Evolutionary conservation across 2,113 vertebrate species (phyloP), one percentile per base, ranked within the genome.

Genomic region (Dicrurus megarhynchus): DNA sequence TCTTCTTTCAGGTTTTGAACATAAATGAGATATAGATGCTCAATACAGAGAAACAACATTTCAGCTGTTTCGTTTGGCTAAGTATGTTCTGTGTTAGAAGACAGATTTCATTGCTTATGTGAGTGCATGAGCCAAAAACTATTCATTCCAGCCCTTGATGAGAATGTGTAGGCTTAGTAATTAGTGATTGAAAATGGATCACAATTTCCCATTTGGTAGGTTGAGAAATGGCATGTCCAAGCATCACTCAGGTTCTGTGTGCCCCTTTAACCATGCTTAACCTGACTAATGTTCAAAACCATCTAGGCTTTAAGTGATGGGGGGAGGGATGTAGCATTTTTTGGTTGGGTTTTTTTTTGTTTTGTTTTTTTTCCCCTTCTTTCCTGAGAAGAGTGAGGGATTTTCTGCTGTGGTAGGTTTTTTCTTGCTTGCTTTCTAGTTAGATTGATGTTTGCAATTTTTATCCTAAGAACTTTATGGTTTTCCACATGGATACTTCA

Each of bases 161-260:
- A 64, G 39, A 71, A 39, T 19, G 10, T 44, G 44, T 83, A 23
- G 37, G 7, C 10, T n/a, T 65, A 32, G n/a, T 69, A 37, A 32
- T 47, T 47, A 41, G 22, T 69, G 14, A 44, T 11, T 68, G 67
- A 56, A 68, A 90, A 65, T 5, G 30, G 10, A 42, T 44, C 11
- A 24, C 22, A 11, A 1, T 68, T 84, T 68, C n/a, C 26, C 2
- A 2, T 64, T 64, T 55, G 47, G 14, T 13, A 28, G 16, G 21
- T 32, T 60, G 37, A 68, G 32, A 64, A 92, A 37, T n/a, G 7
- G 13, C 42, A 15, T 10, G 41, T 52, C 41, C 22, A 32, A 14
- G 5, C 11, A 23, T 78, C 5, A 5, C 5, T 59, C 4, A 3
- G 23, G 6, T 89, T 90, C 39, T 1, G 0, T 56, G 39, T 0